These are phyloP conservation scores for Puntigrus tetrazona DNA, from an alignment of 2,113 vertebrate species.

Conservation along the genomic window DNA sequence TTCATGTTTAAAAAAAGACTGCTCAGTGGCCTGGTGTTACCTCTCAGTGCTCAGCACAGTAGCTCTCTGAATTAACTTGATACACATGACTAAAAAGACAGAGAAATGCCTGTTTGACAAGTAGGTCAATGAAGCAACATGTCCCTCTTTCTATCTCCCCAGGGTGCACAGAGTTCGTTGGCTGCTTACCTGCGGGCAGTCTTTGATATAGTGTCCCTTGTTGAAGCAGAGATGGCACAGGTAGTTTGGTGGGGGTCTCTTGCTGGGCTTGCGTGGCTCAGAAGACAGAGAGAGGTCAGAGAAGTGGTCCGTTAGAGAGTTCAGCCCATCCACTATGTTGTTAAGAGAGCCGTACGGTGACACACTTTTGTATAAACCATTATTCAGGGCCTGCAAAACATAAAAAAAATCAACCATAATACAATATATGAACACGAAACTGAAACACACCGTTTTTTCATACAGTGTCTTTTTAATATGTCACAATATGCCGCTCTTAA, in stretches of 20 bases:
- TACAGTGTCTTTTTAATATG: no score
- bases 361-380: conserved; percentile 90
- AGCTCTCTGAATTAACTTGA: conserved; percentile 44
- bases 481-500: not conserved
- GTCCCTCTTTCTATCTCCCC: not conserved
- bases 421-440: not conserved
- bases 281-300: conserved; percentile 94
- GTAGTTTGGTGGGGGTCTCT: conserved; percentile 97
- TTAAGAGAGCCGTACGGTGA: conserved; percentile 96
- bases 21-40: conserved; percentile 14
- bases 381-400: conserved; percentile 85
- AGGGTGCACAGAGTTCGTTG: not conserved
- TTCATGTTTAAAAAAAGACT: not conserved
- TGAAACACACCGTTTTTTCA: not conserved
- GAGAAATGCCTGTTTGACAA: conserved; percentile 75
- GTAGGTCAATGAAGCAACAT: conserved; percentile 68
- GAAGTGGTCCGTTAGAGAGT: conserved; percentile 96
- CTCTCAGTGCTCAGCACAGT: not conserved
- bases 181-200: conserved; percentile 94
- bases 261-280: conserved; percentile 96
- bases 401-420: conserved; percentile 43
- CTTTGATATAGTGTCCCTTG: conserved; percentile 99
- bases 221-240: conserved; percentile 99
- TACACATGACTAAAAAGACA: conserved; percentile 73
- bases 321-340: conserved; percentile 98